Evolutionary conservation across 2,888 invertebrate genomes (phyloP), one percentile per base, ranked within the genome.

Genomic region (Congeria kusceri): DNA sequence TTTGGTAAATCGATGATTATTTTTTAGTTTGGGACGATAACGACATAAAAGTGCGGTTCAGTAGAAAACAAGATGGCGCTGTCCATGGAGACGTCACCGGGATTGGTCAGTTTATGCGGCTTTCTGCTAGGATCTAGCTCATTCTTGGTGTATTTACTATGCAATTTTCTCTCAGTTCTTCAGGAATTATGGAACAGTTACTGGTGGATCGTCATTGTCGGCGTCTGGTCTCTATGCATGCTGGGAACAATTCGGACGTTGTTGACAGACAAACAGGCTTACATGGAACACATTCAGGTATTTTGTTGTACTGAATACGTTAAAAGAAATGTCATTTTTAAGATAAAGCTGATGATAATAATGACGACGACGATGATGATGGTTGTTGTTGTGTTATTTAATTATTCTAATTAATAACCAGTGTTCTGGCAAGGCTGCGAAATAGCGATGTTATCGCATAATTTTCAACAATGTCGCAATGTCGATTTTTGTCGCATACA

Each of bases 51-150:
- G 9, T 53, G 13, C 25, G 58, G 27, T 28, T 5, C n/a, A 3
- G 58, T 58, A 58, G 18, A 27, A 29, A 58, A 58, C 58, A 74
- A 79, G 0, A 79, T 79, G 79, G 79, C 79, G 79, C 71, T 47
- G 67, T 71, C 75, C 79, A 63, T 46, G 63, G 73, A 39, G 9
- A 39, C 53, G 53, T 32, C 28, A 15, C 64, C 70, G 15, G 75
- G 28, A 46, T 64, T 29, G 5, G 63, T 61, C 25, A 67, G 74
- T 68, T 71, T 75, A n/a, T 58, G 49, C 5, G 28, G 63, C 27
- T 79, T 79, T 75, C 67, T 75, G 5, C 58, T 69, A 27, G 75
- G 75, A 18, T 20, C 44, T 47, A 59, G 71, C 11, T 71, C 75
- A 23, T 71, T 75, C 46, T 32, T 69, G 15, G 39, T 39, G 39